Evolutionary conservation across 2,888 invertebrate genomes (phyloP), one percentile per base, ranked within the genome.

Genomic region (Mesorhabditis belari): DNA sequence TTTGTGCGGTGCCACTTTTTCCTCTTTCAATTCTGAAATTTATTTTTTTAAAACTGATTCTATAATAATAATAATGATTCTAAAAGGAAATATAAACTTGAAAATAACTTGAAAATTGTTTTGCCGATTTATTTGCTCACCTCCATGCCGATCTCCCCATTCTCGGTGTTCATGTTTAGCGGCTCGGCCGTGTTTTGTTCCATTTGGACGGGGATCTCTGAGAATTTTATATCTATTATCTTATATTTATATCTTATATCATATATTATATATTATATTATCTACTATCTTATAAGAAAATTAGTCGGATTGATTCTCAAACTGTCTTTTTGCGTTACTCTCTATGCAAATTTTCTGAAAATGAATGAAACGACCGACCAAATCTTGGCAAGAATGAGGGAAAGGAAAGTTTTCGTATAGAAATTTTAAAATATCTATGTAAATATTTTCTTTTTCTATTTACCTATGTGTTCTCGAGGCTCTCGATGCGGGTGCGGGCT

Each of bases 111-210:
- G n/a, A n/a, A n/a, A n/a, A n/a, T n/a, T n/a, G n/a, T n/a, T n/a
- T n/a, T n/a, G n/a, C n/a, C n/a, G n/a, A n/a, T n/a, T n/a, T n/a
- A n/a, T n/a, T n/a, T n/a, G 49, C 58, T 26, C 26, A 75, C 76
- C 76, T 59, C 79, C 77, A 53, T 77, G 78, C 58, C 75, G 62
- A 54, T 80, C 77, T 17, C 79, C 80, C 79, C 79, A 80, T 51
- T 73, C 69, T 49, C 79, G 63, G 55, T 77, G 69, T 60, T 80
- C 76, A 57, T 79, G 73, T 63, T 75, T 74, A 55, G 75, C 74
- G 9, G 78, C 75, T 57, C 77, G 60, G 19, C 79, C 79, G 54
- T 79, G 74, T 55, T 73, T 73, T 3, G 71, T 71, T 2, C 70
- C 68, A 56, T 70, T 69, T 25, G 70, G 70, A 17, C 73, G 66